phyloP scores from a whole-genome alignment of 2,797 vertebrate genomes.

The Premnoplex brunnescens region DNA sequence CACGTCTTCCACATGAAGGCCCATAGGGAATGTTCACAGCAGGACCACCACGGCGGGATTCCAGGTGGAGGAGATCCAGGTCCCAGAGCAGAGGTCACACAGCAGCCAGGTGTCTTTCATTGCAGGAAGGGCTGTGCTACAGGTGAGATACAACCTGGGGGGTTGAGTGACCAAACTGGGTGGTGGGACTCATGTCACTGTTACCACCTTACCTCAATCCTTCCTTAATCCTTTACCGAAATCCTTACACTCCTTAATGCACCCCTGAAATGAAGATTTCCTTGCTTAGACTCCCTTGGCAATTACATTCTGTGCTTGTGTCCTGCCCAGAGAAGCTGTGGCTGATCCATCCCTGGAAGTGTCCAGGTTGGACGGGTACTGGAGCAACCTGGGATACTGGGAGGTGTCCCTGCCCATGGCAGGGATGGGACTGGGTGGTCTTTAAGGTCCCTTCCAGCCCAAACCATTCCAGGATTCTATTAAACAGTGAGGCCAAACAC shows the following conservation, averaged over 20 bases:
- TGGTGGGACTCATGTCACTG: background rate
- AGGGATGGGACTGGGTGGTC: accelerated
- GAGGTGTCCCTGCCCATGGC: background rate
- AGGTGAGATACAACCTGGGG: background rate
- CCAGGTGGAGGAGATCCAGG: background rate
- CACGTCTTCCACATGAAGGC: background rate
- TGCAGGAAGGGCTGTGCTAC: background rate
- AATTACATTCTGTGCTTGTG: background rate
- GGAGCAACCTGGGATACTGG: background rate
- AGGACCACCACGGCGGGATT: background rate
- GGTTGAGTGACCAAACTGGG: accelerated
- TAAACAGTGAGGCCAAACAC: background rate
- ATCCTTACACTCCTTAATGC: background rate
- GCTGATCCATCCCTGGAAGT: background rate
- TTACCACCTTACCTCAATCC: background rate
- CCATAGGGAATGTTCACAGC: background rate
- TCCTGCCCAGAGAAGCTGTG: background rate
- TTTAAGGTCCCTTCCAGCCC: background rate
- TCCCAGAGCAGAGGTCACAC: background rate
- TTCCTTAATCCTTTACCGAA: background rate
- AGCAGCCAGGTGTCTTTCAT: background rate
- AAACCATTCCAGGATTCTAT: background rate
- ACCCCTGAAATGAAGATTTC: accelerated
- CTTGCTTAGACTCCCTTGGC: background rate
- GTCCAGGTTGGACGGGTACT: accelerated